Base-by-base conservation (phyloP, 2,888 invertebrate species). In the Caradrina kadenii region DNA sequence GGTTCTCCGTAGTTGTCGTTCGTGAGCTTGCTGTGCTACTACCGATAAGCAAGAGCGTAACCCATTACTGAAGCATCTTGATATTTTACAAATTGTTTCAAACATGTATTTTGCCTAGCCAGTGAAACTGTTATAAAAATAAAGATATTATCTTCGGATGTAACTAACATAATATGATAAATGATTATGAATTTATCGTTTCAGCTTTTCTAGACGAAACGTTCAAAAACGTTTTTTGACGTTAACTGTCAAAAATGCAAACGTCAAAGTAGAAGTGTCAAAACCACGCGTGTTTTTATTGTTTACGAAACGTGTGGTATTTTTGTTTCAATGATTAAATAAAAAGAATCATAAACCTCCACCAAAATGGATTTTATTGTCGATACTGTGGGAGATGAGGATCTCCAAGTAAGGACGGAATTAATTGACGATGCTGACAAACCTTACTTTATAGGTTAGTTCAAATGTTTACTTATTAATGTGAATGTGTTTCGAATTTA, bases 291-390 rank as follows among this genome's bases (percentile, higher is more conserved):
- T 49, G 52, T 26, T n/a, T n/a, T n/a, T 45, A 17, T n/a, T 71
- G 67, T 74, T 73, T 73, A 76, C 64, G 45, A 45, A 45, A 63
- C 56, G 76, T 58, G 68, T 65, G 22, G 21, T 52, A 8, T 50
- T 59, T 21, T 22, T 17, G 1, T 48, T 80, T 69, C 17, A 62
- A 60, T 69, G 53, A n/a, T 8, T 62, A 54, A 54, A 48, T 52
- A 17, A 63, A 48, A 7, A 13, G 8, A 35, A 50, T 13, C 19
- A 1, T 31, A 59, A 56, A 11, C 10, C 42, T 62, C 8, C 1
- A 39, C 1, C 26, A 58, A 69, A 60, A 96, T 97, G 97, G 94
- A 96, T 91, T 96, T 97, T 84, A 93, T 97, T 68, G 93, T 97
- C 73, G 97, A 97, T 85, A 96, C 96, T 19, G 89, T 85, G 45